phyloP scores from a whole-genome alignment of 2,113 vertebrate genomes.

The Podocnemis expansa region DNA sequence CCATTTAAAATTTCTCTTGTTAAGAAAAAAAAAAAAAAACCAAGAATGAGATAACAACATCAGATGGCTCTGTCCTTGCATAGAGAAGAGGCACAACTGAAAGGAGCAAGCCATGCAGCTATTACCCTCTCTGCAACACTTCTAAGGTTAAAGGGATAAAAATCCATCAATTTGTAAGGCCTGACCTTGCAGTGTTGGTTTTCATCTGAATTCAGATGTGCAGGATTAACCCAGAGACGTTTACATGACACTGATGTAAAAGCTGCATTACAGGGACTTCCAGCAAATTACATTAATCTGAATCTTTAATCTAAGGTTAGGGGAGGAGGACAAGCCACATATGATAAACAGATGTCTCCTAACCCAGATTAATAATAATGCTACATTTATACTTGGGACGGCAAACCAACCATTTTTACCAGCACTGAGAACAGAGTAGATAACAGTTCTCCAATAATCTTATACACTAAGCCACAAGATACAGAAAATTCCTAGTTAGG shows the following conservation, averaged over 20 bases:
- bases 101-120: slow-evolving; percentile 53
- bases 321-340: slow-evolving; percentile 1
- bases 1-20: neutral
- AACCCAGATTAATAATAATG: slow-evolving; percentile 31
- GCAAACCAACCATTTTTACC: neutral
- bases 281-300: slow-evolving; percentile 52
- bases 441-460: rapidly evolving
- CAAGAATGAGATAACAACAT: neutral
- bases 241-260: slow-evolving; percentile 57
- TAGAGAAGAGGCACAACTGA: slow-evolving; percentile 42
- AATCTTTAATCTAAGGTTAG: slow-evolving; percentile 61
- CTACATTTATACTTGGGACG: neutral
- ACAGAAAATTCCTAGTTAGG: neutral
- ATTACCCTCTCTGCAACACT: slow-evolving; percentile 51
- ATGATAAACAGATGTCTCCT: slow-evolving; percentile 66
- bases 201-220: slow-evolving; percentile 58
- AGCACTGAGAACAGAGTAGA: neutral
- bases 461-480: neutral
- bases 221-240: slow-evolving; percentile 58
- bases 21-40: neutral
- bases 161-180: slow-evolving; percentile 65
- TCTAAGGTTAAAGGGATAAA: slow-evolving; percentile 70
- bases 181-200: slow-evolving; percentile 37
- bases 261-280: slow-evolving; percentile 45
- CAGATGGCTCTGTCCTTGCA: neutral